Base-by-base conservation (phyloP, 1,140 invertebrate species). In the Drosophila bipectinata region DNA sequence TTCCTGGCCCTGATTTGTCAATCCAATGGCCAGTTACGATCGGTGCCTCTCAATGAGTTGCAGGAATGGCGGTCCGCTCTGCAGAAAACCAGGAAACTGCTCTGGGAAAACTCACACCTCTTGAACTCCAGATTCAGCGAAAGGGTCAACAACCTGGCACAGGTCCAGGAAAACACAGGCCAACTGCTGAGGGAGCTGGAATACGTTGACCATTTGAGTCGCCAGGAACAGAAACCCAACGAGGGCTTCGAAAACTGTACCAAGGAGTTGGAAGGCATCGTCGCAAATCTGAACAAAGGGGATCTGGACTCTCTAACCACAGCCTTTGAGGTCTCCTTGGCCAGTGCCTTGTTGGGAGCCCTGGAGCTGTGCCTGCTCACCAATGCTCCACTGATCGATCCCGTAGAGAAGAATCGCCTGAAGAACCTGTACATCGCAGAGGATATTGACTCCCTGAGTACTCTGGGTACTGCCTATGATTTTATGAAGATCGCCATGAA, bases 361-460 rank as follows among this genome's bases (percentile, higher is more conserved):
- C 64, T 92, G 2, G 88, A 93, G 76, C 59, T 94, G 4, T 92
- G 91, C 14, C 61, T 93, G 18, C 68, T 93, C n/a, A 93, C 92
- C 0, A 92, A 93, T 75, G 74, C 94, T 0, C 91, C 94, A 0
- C 79, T 93, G 1, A 94, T 97, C 14, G 97, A 97, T 93, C 96
- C 96, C 1, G 94, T 96, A 0, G 93, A 95, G 48, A 97, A 96
- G 85, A 93, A 95, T 39, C 92, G 93, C 1, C 84, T 97, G 0
- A 96, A 96, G 90, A 92, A 95, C 4, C 85, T 93, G 47, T 96
- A 96, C 58, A 90, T 94, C 9, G 87, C 93, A 10, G 94, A 96
- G 81, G 95, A 96, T 74, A 93, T 95, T 0, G 69, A 91, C 52
- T 79, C 77, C 18, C 49, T 92, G 0, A 56, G 28, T 0, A 76